A percentile compares a stretch with the other conserved stretches of the same genome.
Conservation (phyloP, 2,888 invertebrate genomes). For the Eucera pruinosa region DNA sequence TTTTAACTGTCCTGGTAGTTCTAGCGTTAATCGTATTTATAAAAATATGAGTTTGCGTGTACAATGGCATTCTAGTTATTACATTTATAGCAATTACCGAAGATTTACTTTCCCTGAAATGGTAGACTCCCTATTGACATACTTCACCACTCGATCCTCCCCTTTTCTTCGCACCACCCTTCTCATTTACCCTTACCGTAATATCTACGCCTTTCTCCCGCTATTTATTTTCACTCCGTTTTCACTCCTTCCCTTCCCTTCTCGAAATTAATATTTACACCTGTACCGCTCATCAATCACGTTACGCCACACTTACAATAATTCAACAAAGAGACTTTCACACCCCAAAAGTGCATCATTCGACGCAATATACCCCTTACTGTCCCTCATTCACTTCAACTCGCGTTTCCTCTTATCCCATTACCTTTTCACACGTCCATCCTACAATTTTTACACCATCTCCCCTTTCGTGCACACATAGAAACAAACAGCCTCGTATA, state of each 20-base stretch:
- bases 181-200: background rate
- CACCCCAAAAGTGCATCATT: slow-evolving; percentile 23
- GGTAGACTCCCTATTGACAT: background rate
- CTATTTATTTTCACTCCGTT: slow-evolving; percentile 20
- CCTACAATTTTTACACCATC: background rate
- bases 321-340: slow-evolving; percentile 6
- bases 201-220: slow-evolving; percentile 10
- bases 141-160: background rate
- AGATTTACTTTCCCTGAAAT: background rate
- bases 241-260: slow-evolving; percentile 3
- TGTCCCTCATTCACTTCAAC: slow-evolving; percentile 16
- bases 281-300: slow-evolving; percentile 28
- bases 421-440: slow-evolving; percentile 3
- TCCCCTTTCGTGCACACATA: too few species aligned
- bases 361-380: background rate
- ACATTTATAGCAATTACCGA: background rate
- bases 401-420: slow-evolving; percentile 17
- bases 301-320: background rate
- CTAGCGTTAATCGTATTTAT: too few species aligned
- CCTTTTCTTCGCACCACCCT: background rate
- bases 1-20: too few species aligned
- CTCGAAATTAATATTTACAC: slow-evolving; percentile 36
- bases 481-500: too few species aligned
- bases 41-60: too few species aligned
- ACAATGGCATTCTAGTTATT: background rate